Conservation (phyloP, 2,113 vertebrate species). For the Neotoma lepida region DNA sequence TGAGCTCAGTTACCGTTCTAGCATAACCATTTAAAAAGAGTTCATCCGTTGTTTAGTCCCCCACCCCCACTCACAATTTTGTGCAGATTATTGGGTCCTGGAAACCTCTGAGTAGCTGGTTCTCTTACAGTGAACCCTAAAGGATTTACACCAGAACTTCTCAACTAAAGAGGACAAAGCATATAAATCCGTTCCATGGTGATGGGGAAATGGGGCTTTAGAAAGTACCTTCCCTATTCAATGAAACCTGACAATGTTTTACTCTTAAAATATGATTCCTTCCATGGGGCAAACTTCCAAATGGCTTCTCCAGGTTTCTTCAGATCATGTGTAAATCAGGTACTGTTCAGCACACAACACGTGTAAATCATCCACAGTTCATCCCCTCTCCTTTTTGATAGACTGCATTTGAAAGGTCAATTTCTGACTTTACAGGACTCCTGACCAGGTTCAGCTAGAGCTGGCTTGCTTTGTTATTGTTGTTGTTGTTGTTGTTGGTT, state of each 20-base stretch:
- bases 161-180: slow-evolving; percentile 63
- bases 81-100: slow-evolving; percentile 40
- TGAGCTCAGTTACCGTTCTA: not conserved
- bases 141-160: slow-evolving; percentile 64
- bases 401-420: slow-evolving; percentile 80
- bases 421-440: slow-evolving; percentile 75
- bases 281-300: slow-evolving; percentile 61
- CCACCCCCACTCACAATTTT: slow-evolving; percentile 53
- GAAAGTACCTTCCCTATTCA: slow-evolving; percentile 79
- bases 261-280: slow-evolving; percentile 77
- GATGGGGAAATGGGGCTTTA: slow-evolving; percentile 78
- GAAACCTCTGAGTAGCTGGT: slow-evolving; percentile 7
- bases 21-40: slow-evolving; percentile 60
- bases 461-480: slow-evolving; percentile 59
- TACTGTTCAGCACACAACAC: slow-evolving; percentile 33
- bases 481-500: not conserved
- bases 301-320: slow-evolving; percentile 77
- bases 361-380: slow-evolving; percentile 67
- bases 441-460: slow-evolving; percentile 72
- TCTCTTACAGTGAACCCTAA: slow-evolving; percentile 53
- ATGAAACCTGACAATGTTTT: slow-evolving; percentile 74
- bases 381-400: slow-evolving; percentile 68
- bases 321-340: slow-evolving; percentile 68
- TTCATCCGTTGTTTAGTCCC: slow-evolving; percentile 28
- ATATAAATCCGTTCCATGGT: slow-evolving; percentile 69